Conservation (phyloP, 2,797 vertebrate species). For the Melanotaenia boesemani region DNA sequence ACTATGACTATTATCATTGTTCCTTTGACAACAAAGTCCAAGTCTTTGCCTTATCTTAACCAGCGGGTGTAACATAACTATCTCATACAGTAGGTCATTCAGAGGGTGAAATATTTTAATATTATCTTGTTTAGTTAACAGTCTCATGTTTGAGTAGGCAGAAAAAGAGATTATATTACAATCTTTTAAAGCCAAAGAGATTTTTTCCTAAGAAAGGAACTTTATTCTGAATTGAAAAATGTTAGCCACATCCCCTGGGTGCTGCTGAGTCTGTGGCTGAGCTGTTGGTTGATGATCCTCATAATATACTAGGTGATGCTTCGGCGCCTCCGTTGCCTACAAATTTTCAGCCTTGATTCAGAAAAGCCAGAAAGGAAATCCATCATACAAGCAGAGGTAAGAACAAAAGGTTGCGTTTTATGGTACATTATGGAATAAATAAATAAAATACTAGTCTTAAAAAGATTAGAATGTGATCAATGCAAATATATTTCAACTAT, state of each 20-base stretch:
- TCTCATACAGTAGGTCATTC: no score
- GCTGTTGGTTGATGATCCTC: neutral
- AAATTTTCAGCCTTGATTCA: neutral
- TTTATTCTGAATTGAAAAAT: neutral
- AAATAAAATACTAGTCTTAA: neutral
- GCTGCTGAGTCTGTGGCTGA: neutral
- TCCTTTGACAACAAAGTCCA: neutral
- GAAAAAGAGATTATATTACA: neutral
- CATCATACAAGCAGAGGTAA: neutral
- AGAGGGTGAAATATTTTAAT: no score
- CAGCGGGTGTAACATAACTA: no score
- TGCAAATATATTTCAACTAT: neutral
- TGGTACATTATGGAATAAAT: neutral
- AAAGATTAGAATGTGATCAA: neutral
- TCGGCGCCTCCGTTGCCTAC: neutral
- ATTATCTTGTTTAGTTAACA: no score
- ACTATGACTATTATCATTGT: neutral
- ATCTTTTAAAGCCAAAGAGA: neutral
- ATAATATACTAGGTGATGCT: neutral
- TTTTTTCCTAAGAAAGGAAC: neutral
- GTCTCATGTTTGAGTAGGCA: no score
- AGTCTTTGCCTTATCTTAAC: no score
- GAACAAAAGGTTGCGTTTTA: neutral
- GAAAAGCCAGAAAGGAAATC: neutral
- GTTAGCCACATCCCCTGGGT: neutral